phyloP scores from a whole-genome alignment of 2,888 invertebrate genomes.

The Eumacrocentrus americanus region DNA sequence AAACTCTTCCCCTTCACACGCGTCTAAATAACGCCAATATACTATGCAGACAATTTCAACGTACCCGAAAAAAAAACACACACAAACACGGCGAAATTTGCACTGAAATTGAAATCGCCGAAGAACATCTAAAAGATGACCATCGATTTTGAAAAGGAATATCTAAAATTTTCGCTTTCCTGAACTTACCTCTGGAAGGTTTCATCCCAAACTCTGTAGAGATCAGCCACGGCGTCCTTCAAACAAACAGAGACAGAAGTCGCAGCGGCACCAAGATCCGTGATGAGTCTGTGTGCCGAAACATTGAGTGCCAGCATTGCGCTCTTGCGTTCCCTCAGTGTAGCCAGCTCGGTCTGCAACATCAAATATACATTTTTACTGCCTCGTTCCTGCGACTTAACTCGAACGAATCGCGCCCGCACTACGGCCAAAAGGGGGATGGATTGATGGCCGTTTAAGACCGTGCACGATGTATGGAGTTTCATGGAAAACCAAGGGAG shows the following conservation, averaged over 20 bases:
- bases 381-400: slow-evolving; percentile 45
- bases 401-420: slow-evolving; percentile 51
- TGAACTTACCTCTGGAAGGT: slow-evolving; percentile 70
- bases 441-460: slow-evolving; percentile 38
- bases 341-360: slow-evolving; percentile 69
- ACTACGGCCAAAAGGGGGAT: slow-evolving; percentile 4
- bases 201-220: slow-evolving; percentile 75
- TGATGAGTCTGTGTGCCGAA: slow-evolving; percentile 65
- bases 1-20: slow-evolving; percentile 17
- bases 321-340: slow-evolving; percentile 65
- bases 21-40: too few species aligned
- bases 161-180: too few species aligned
- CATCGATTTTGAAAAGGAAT: too few species aligned
- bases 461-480: slow-evolving; percentile 16
- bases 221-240: slow-evolving; percentile 70
- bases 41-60: too few species aligned
- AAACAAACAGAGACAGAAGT: slow-evolving; percentile 63
- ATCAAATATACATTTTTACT: slow-evolving; percentile 52
- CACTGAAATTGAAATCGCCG: slow-evolving; percentile 4
- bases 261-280: slow-evolving; percentile 65
- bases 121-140: too few species aligned
- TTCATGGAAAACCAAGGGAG: slow-evolving; percentile 21
- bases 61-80: slow-evolving; percentile 26
- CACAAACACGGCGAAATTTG: slow-evolving; percentile 4
- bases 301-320: slow-evolving; percentile 69